Conservation (phyloP, 2,113 vertebrate genomes). For the Archocentrus centrarchus region DNA sequence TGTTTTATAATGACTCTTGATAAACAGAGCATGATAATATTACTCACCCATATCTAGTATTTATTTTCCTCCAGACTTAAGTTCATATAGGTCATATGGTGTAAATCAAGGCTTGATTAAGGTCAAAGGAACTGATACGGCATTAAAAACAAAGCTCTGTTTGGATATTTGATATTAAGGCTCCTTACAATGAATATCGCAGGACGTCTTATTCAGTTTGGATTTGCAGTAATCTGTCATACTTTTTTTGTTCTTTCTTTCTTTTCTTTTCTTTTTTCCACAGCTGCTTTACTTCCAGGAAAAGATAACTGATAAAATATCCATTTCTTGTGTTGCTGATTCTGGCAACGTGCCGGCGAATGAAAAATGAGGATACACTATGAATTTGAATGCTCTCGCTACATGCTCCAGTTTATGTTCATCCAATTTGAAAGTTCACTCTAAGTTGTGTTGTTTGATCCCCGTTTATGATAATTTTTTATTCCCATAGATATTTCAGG, state of each 20-base stretch:
- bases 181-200: neutral
- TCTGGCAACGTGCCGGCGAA: conserved; percentile 30
- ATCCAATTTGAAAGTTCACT: conserved; percentile 12
- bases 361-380: neutral
- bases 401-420: conserved; percentile 26
- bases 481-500: conserved; percentile 19
- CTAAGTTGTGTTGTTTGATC: conserved; percentile 18
- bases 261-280: neutral
- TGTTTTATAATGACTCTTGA: conserved; percentile 58
- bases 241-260: neutral
- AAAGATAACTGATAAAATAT: conserved; percentile 53
- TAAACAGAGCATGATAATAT: conserved; percentile 57
- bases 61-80: conserved; percentile 38
- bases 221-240: conserved; percentile 40
- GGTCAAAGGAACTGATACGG: conserved; percentile 25
- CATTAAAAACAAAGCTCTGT: conserved; percentile 11
- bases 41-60: conserved; percentile 58
- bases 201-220: conserved; percentile 13
- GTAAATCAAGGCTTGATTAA: conserved; percentile 52
- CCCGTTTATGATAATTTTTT: conserved; percentile 43
- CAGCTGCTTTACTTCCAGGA: conserved; percentile 32
- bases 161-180: conserved; percentile 27
- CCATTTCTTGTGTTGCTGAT: conserved; percentile 38
- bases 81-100: conserved; percentile 21
- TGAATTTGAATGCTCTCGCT: conserved; percentile 6